A percentile compares a stretch with the other conserved stretches of the same genome.
Conservation (phyloP, 2,888 invertebrate species). For the Asteroscopus sphinx region DNA sequence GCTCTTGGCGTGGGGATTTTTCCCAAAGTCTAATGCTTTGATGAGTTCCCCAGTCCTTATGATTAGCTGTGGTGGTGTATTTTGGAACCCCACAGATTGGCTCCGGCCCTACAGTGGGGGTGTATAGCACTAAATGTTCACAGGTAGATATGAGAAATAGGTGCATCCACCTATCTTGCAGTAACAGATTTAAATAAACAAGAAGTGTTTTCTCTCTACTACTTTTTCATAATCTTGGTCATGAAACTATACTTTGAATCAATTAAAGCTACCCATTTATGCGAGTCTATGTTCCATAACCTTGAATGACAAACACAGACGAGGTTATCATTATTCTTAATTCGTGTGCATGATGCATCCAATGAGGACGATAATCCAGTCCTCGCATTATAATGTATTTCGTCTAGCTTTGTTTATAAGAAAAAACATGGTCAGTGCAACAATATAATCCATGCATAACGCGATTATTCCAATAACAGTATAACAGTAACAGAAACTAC, state of each 20-base stretch:
- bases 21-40: too few relatives aligned
- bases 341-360: constrained; percentile 5
- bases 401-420: constrained; percentile 1
- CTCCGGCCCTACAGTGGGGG: too few relatives aligned
- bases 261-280: constrained; percentile 22
- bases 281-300: constrained; percentile 2
- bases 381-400: constrained; percentile 4
- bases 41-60: too few relatives aligned
- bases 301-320: neutral
- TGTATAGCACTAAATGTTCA: too few relatives aligned
- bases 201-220: constrained; percentile 58
- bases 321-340: constrained; percentile 19
- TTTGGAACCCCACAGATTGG: too few relatives aligned
- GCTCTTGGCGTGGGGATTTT: too few relatives aligned
- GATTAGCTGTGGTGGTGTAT: too few relatives aligned
- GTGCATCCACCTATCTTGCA: too few relatives aligned
- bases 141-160: too few relatives aligned
- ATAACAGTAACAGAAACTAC: constrained; percentile 34
- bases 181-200: constrained; percentile 57
- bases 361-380: constrained; percentile 5
- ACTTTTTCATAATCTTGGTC: constrained; percentile 56
- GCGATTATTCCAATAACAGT: constrained; percentile 35
- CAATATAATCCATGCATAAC: constrained; percentile 27
- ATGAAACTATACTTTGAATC: constrained; percentile 35
- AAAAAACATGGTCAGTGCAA: constrained; percentile 4